A percentile compares a stretch with the other conserved stretches of the same genome.
These are phyloP conservation scores for Lepidothrix coronata DNA, from an alignment of 2,113 vertebrate genomes.

Conservation along the genomic window DNA sequence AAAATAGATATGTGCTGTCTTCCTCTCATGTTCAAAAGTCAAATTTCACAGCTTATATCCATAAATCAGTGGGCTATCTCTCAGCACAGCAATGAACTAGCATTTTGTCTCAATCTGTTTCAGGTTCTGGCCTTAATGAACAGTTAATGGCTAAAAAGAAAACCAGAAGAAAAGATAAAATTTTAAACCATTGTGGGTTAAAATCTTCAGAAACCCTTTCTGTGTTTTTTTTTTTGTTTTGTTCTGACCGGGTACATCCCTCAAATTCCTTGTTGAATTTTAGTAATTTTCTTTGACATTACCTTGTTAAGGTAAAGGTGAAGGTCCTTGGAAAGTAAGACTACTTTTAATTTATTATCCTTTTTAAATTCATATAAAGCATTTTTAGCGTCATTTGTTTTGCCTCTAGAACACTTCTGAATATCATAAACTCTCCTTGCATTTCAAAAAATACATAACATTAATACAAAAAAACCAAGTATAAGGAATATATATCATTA, in stretches of 20 bases:
- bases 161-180: neutral
- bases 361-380: neutral
- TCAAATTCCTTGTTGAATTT: neutral
- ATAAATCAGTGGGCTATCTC: neutral
- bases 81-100: neutral
- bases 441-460: neutral
- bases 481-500: neutral
- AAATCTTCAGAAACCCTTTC: neutral
- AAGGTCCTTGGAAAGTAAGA: neutral
- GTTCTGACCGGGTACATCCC: neutral
- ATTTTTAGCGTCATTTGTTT: neutral
- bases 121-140: neutral
- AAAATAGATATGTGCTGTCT: neutral
- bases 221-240: rapidly evolving
- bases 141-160: neutral
- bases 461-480: neutral
- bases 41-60: neutral
- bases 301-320: neutral
- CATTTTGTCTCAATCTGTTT: neutral
- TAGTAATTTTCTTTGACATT: neutral
- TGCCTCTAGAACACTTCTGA: neutral
- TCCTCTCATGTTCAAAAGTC: neutral
- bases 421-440: neutral
- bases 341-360: neutral
- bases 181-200: neutral